Evolutionary conservation across 2,113 vertebrate species (phyloP).

Genomic region (Hippocampus zosterae): DNA sequence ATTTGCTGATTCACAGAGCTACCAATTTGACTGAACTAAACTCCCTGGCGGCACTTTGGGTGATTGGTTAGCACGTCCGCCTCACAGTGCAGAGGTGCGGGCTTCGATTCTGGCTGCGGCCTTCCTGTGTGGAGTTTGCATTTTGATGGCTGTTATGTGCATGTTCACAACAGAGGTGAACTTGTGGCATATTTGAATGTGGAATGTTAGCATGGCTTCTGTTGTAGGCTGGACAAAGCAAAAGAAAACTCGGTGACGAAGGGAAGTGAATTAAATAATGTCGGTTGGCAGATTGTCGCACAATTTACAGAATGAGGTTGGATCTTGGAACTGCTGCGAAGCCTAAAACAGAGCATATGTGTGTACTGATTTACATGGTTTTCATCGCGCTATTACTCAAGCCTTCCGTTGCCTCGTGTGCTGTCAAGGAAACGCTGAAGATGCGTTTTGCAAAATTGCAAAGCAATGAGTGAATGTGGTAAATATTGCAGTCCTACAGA

Average conservation of each 20-base stretch:
- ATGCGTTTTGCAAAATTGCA: too few relatives aligned
- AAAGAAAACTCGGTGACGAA: background rate
- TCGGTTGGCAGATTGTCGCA: background rate
- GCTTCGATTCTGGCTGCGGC: too few relatives aligned
- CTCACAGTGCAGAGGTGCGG: too few relatives aligned
- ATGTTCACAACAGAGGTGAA: conserved; percentile 11
- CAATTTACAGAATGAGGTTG: background rate
- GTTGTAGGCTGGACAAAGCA: background rate
- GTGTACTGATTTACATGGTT: background rate
- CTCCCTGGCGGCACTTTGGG: too few relatives aligned
- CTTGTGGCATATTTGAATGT: conserved; percentile 20
- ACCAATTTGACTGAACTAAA: too few relatives aligned
- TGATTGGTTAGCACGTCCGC: too few relatives aligned
- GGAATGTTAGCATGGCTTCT: conserved; percentile 23
- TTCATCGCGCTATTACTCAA: background rate
- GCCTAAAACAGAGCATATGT: background rate
- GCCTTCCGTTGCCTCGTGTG: background rate
- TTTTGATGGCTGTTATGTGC: too few relatives aligned
- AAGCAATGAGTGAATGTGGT: background rate
- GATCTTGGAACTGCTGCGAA: background rate
- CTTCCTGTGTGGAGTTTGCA: too few relatives aligned
- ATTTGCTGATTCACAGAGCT: too few relatives aligned
- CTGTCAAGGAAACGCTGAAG: too few relatives aligned
- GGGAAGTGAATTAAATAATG: background rate
- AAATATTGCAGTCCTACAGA: background rate